phyloP scores from a whole-genome alignment of 2,113 vertebrate species.

The Calypte anna region DNA sequence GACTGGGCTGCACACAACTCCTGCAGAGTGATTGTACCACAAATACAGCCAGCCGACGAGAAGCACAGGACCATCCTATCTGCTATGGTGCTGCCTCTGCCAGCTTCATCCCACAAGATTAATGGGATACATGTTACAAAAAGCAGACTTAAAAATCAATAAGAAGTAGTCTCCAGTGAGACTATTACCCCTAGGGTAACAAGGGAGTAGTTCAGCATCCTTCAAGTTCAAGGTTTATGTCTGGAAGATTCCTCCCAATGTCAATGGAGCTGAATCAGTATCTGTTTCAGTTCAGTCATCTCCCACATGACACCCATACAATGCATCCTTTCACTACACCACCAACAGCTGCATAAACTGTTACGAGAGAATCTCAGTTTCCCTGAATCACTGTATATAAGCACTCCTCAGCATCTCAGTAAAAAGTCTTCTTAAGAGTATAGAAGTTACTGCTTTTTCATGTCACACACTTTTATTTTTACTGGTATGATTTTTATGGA shows the following conservation, averaged over 20 bases:
- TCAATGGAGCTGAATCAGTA: background rate
- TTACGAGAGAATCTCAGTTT: background rate
- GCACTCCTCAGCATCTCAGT: background rate
- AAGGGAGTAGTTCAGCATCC: background rate
- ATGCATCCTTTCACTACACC: background rate
- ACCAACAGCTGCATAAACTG: background rate
- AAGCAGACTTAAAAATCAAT: conserved; percentile 18
- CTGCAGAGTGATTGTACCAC: background rate
- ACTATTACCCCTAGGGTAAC: background rate
- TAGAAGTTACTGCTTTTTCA: background rate
- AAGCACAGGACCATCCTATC: accelerated
- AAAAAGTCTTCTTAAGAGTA: background rate
- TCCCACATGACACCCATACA: background rate
- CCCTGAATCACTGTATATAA: background rate
- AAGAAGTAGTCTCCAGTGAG: background rate
- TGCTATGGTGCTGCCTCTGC: background rate
- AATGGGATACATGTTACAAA: background rate
- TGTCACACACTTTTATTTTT: background rate
- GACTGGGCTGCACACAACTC: background rate
- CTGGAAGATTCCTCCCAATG: background rate
- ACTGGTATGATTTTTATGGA: background rate
- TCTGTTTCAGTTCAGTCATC: accelerated
- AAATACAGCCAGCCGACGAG: background rate
- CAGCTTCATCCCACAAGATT: background rate
- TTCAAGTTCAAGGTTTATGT: background rate